These are phyloP conservation scores for Lasius platythorax DNA, from an alignment of 2,888 invertebrate species.

Conservation along the genomic window DNA sequence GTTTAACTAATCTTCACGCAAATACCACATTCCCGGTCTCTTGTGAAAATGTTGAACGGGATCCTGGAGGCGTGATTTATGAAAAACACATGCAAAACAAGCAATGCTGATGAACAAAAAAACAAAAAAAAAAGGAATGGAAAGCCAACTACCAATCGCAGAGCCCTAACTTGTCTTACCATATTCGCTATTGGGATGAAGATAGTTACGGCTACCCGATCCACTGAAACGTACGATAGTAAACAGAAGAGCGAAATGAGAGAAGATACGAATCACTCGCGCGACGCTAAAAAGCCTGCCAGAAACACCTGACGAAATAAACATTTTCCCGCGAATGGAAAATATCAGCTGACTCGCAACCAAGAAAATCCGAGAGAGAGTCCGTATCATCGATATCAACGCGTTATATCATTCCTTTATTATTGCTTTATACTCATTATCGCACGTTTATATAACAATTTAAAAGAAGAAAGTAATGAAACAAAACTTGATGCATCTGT, in stretches of 20 bases:
- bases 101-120: conserved; percentile 61
- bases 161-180: conserved; percentile 84
- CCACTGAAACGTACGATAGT: conserved; percentile 85
- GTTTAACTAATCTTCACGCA: conserved; percentile 7
- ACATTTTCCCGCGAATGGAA: conserved; percentile 16
- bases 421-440: background rate
- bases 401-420: background rate
- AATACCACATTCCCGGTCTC: background rate
- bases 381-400: background rate
- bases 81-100: conserved; percentile 66
- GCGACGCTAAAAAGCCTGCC: conserved; percentile 23
- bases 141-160: conserved; percentile 72
- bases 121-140: conserved; percentile 38
- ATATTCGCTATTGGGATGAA: conserved; percentile 85
- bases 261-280: conserved; percentile 37
- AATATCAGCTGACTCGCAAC: background rate
- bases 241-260: conserved; percentile 80
- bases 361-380: background rate
- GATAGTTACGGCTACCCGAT: conserved; percentile 85
- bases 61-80: conserved; percentile 49
- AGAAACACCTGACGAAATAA: conserved; percentile 27
- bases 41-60: conserved; percentile 43
- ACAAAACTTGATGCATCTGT: background rate
- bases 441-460: background rate
- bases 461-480: background rate